Percentiles rank a stretch among this genome's conserved stretches.
Conservation (phyloP, 2,888 invertebrate species). For the Cactoblastis cactorum region DNA sequence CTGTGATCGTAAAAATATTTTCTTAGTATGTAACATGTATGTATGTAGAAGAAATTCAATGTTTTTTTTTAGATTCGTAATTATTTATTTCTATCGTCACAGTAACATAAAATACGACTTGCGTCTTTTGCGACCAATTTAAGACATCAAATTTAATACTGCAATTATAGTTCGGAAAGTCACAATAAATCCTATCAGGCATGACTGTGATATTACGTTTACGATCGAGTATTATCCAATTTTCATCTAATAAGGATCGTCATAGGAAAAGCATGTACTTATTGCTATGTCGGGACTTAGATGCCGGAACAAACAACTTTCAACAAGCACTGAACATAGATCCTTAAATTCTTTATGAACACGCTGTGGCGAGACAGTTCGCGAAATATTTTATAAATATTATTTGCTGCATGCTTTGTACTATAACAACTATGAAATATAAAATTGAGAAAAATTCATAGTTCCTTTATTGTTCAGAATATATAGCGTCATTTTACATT, state of each 20-base stretch:
- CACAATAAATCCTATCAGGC: background rate
- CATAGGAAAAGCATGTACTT: background rate
- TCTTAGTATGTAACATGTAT: no score
- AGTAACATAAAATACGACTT: no score
- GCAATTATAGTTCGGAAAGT: background rate
- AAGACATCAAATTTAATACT: no score
- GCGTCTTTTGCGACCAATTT: no score
- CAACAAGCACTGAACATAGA: slow-evolving; percentile 16
- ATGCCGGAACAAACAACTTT: slow-evolving; percentile 18
- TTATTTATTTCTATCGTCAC: no score
- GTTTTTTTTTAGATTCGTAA: no score
- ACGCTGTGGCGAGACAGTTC: slow-evolving; percentile 11
- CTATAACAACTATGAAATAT: no score
- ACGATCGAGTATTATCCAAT: slow-evolving; percentile 13
- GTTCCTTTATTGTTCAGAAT: no score
- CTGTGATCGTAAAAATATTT: no score
- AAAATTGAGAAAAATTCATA: no score
- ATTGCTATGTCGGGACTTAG: slow-evolving; percentile 1
- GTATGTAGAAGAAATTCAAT: no score
- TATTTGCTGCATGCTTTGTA: background rate
- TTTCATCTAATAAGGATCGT: slow-evolving; percentile 9
- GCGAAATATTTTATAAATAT: slow-evolving; percentile 16
- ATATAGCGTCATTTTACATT: no score
- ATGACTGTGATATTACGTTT: slow-evolving; percentile 10
- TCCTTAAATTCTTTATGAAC: slow-evolving; percentile 25